Base-by-base conservation (phyloP, 1,140 invertebrate genomes). In the Plodia interpunctella region DNA sequence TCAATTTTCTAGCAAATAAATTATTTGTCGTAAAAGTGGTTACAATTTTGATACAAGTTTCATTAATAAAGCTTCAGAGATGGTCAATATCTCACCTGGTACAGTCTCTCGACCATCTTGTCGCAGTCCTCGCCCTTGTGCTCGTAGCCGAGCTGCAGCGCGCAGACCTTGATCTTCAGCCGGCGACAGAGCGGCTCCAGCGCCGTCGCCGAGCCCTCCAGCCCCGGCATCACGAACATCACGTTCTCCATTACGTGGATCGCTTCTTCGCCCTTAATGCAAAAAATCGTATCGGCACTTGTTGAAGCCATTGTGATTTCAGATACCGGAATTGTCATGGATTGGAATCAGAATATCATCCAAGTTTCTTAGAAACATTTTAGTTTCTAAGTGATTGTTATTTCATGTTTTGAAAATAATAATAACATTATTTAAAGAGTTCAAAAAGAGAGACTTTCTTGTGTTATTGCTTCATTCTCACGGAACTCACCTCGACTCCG, bases 221-320 rank as follows among this genome's bases (percentile, higher is more conserved):
- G 88, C 15, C 96, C 95, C 57, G 96, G 96, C 38, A 97, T 83
- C 63, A 96, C 91, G 77, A 97, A 96, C 63, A 94, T 88, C 25
- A 83, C 66, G 53, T 66, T 62, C 54, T 90, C 72, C 55, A 80
- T 68, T 62, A 90, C 66, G 64, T 60, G 71, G 11, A 78, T 84
- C 9, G 79, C 63, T 63, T 86, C 62, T 68, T 79, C 64, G 70
- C 83, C 65, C 85, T 90, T 44, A 67, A 60, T 65, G 13, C 2
- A 55, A 44, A 59, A 15, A 15, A 0, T 44, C 1, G 38, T 15
- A 2, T 15, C 5, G n/a, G n/a, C n/a, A n/a, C n/a, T n/a, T n/a
- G n/a, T n/a, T n/a, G n/a, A n/a, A n/a, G n/a, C n/a, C n/a, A n/a
- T n/a, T n/a, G n/a, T n/a, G n/a, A n/a, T n/a, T n/a, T n/a, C n/a